Evolutionary conservation across 2,113 vertebrate species (phyloP), one percentile per base, ranked within the genome.

Genomic region (Cygnus atratus): DNA sequence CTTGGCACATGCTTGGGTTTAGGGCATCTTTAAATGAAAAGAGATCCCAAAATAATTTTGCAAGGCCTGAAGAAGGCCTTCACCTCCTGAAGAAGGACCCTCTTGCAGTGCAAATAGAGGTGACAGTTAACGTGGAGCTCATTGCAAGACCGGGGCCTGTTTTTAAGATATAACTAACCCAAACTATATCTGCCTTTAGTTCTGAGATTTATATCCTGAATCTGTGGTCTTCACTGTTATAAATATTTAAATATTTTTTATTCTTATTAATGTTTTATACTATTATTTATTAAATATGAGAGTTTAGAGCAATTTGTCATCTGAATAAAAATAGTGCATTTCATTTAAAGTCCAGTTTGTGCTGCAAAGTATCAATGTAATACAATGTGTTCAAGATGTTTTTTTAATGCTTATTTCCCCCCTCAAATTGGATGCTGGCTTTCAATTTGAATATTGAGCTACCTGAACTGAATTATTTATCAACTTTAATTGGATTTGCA

Each of bases 351-450:
- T 95, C 95, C 88, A 57, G 65, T 46, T 94, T 77, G 33, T 88
- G 83, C 86, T 94, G 85, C 65, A 75, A 94, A 96, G 94, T 95
- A 96, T 96, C 90, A 93, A 41, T 93, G 94, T 96, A 90, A 92
- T 74, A 94, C 95, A 95, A 44, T 87, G 94, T 95, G 88, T 84
- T 96, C 88, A 87, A 77, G 88, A 92, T 95, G 92, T 1, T 88
- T 96, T 95, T 97, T 97, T 97, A 97, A 98, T 95, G 89, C 95
- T 96, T 94, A 96, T 97, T 97, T 97, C 96, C 93, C 84, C 95
- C 78, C 67, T 92, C 90, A 93, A 95, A 97, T 95, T 95, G 93
- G 88, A 90, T 94, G 85, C 92, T 88, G 70, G 79, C 83, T 96
- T 95, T 95, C 89, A 93, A 95, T 97, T 95, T 96, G 92, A 96